These are phyloP conservation scores for Fratercula arctica DNA, from an alignment of 2,797 vertebrate genomes.

Conservation along the genomic window DNA sequence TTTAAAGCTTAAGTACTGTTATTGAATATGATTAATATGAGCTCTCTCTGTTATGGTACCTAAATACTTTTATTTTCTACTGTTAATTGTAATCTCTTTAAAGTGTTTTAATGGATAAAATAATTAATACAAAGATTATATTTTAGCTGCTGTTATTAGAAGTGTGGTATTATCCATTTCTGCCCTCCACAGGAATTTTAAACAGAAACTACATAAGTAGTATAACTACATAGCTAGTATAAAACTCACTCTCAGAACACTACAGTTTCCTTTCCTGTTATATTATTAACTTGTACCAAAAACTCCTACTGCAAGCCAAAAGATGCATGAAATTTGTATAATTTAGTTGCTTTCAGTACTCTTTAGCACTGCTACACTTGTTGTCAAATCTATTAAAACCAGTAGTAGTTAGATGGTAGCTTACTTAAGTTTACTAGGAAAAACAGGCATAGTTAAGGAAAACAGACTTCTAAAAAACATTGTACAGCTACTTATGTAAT, in stretches of 20 bases:
- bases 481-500: neutral
- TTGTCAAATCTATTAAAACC: neutral
- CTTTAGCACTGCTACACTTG: neutral
- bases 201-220: neutral
- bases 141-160: conserved; percentile 1
- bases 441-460: neutral
- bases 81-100: neutral
- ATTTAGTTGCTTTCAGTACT: neutral
- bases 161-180: neutral
- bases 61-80: neutral
- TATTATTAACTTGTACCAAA: neutral
- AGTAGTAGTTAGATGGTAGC: neutral
- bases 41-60: conserved; percentile 39
- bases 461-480: neutral
- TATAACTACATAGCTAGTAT: neutral
- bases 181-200: neutral
- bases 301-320: neutral
- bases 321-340: neutral
- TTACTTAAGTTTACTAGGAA: neutral
- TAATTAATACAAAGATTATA: neutral
- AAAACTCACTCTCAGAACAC: neutral
- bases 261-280: neutral
- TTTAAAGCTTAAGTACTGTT: neutral
- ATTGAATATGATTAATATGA: neutral
- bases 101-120: neutral